A percentile compares a stretch with the other conserved stretches of the same genome.
Evolutionary conservation across 2,113 vertebrate species (phyloP).

Genomic region (Leptosomus discolor): DNA sequence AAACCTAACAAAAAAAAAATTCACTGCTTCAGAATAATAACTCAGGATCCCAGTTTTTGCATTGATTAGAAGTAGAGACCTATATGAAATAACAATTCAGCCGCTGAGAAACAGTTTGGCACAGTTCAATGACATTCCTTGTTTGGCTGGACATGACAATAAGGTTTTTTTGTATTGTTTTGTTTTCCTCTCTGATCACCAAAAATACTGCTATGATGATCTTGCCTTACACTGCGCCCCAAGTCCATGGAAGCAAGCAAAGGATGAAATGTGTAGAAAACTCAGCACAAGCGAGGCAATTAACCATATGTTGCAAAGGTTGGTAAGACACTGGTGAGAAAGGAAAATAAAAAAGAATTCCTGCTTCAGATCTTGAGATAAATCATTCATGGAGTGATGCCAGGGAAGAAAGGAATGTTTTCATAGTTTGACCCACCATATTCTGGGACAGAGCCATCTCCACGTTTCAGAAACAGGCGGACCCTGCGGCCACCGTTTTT

Average conservation of each 20-base stretch:
- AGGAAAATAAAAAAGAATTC: constrained; percentile 80
- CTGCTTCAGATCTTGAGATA: constrained; percentile 80
- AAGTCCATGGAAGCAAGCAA: constrained; percentile 82
- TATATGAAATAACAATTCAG: constrained; percentile 74
- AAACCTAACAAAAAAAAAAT: constrained; percentile 30
- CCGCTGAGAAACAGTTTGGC: constrained; percentile 81
- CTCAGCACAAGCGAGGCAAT: constrained; percentile 83
- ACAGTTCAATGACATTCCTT: constrained; percentile 82
- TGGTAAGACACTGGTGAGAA: constrained; percentile 84
- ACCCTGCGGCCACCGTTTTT: constrained; percentile 95
- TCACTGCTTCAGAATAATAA: constrained; percentile 66
- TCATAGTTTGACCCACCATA: constrained; percentile 99
- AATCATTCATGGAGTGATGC: constrained; percentile 95
- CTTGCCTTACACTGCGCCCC: constrained; percentile 77
- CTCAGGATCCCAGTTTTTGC: constrained; percentile 72
- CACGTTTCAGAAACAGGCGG: constrained; percentile 94
- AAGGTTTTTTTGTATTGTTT: constrained; percentile 57
- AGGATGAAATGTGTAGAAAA: constrained; percentile 83
- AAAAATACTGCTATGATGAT: constrained; percentile 77
- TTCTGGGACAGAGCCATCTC: constrained; percentile 98
- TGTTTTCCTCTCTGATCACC: constrained; percentile 77
- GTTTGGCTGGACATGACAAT: constrained; percentile 76
- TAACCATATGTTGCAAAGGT: constrained; percentile 81
- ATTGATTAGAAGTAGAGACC: constrained; percentile 72
- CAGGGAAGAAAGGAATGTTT: constrained; percentile 98